Percentiles rank a stretch among this genome's conserved stretches.
Evolutionary conservation across 64 coral and sea anemone species (phyloP).

Genomic region (Platygyra sinensis): DNA sequence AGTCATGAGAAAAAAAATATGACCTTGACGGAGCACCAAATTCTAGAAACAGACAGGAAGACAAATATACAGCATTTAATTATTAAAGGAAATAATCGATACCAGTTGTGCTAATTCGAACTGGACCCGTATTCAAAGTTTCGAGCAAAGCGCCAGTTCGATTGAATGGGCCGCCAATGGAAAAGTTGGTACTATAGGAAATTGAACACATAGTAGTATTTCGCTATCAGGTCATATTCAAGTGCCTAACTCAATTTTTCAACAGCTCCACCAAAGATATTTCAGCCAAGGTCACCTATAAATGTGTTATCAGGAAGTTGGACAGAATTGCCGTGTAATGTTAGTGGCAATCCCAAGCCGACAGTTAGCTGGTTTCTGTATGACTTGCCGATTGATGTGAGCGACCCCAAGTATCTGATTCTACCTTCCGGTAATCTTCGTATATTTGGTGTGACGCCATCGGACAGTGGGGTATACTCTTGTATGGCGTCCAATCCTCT

Average conservation of each 20-base stretch:
- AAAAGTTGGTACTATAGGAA: too few relatives aligned
- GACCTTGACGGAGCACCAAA: too few relatives aligned
- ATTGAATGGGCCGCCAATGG: too few relatives aligned
- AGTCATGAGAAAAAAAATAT: too few relatives aligned
- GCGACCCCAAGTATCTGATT: slow-evolving; percentile 24
- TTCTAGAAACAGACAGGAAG: too few relatives aligned
- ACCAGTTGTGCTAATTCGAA: too few relatives aligned
- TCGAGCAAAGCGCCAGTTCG: too few relatives aligned
- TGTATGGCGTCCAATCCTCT: slow-evolving; percentile 45
- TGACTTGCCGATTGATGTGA: not conserved
- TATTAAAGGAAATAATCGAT: too few relatives aligned
- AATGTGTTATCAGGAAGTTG: slow-evolving; percentile 7
- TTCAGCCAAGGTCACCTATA: slow-evolving; percentile 12
- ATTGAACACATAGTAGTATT: too few relatives aligned
- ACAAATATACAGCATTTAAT: too few relatives aligned
- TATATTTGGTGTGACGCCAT: slow-evolving; percentile 14
- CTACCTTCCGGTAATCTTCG: slow-evolving; percentile 27
- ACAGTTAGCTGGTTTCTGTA: slow-evolving; percentile 28
- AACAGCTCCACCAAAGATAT: slow-evolving; percentile 23
- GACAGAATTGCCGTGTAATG: slow-evolving; percentile 15
- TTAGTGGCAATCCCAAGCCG: slow-evolving; percentile 46
- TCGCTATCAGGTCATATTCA: too few relatives aligned
- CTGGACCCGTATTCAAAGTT: too few relatives aligned
- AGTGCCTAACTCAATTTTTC: not conserved
- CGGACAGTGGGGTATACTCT: slow-evolving; percentile 55